These are phyloP conservation scores for Acanthopagrus latus DNA, from an alignment of 2,797 vertebrate genomes.

Conservation along the genomic window DNA sequence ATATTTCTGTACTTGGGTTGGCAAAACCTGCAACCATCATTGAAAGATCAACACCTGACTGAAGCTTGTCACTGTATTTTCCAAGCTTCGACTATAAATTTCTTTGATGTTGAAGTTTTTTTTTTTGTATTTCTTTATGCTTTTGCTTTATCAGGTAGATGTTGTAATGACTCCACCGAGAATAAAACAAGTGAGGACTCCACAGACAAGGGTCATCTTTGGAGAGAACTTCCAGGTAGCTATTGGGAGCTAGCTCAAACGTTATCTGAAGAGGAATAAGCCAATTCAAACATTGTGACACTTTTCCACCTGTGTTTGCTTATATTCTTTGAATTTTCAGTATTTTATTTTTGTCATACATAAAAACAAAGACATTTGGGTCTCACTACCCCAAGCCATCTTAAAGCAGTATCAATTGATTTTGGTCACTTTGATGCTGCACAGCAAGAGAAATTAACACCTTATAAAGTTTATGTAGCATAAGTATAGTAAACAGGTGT, in stretches of 20 bases:
- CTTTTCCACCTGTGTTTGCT: neutral
- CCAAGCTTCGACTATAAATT: neutral
- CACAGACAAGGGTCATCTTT: slow-evolving; percentile 79
- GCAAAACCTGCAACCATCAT: neutral
- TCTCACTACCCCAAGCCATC: neutral
- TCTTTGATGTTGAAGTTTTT: neutral
- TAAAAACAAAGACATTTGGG: neutral
- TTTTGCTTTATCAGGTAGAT: slow-evolving; percentile 75
- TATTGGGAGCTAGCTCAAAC: neutral
- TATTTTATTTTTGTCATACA: neutral
- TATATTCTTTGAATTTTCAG: neutral
- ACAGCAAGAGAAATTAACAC: no score
- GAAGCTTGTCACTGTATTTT: neutral
- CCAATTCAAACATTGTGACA: neutral
- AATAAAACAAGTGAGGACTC: slow-evolving; percentile 82
- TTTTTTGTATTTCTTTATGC: neutral
- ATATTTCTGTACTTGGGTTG: neutral
- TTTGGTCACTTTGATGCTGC: neutral
- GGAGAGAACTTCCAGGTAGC: slow-evolving; percentile 86
- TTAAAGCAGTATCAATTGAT: neutral
- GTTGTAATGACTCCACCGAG: slow-evolving; percentile 87
- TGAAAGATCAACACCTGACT: slow-evolving; percentile 7
- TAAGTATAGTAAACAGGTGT: no score
- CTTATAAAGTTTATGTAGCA: no score
- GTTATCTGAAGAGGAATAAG: neutral